These are phyloP conservation scores for Rhinophrynus dorsalis DNA, from an alignment of 2,797 vertebrate genomes.

Conservation along the genomic window DNA sequence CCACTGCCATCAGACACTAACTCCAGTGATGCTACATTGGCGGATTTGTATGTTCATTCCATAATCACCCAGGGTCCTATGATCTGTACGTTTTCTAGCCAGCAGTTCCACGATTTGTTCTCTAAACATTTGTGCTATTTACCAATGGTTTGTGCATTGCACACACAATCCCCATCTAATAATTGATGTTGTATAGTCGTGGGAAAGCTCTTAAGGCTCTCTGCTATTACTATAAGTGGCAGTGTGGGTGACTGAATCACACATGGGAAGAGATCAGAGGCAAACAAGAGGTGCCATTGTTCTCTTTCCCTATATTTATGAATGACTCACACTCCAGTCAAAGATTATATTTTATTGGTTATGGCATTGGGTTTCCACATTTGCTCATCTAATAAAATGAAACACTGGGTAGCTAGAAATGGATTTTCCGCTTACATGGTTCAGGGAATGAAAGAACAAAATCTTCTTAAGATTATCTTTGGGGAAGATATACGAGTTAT, in stretches of 20 bases:
- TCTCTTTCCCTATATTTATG: constrained; percentile 68
- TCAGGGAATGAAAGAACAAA: constrained; percentile 17
- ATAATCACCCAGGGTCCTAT: too few relatives aligned
- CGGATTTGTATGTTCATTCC: too few relatives aligned
- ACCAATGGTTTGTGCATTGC: too few relatives aligned
- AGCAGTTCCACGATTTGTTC: too few relatives aligned
- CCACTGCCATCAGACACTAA: too few relatives aligned
- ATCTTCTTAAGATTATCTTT: constrained; percentile 11
- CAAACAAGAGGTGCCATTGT: constrained; percentile 74
- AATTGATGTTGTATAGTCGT: constrained; percentile 17
- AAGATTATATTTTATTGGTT: constrained; percentile 73
- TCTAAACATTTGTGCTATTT: too few relatives aligned
- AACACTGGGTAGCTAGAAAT: constrained; percentile 56
- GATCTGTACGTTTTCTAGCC: too few relatives aligned
- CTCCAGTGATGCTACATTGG: too few relatives aligned
- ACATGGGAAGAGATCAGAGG: constrained; percentile 69
- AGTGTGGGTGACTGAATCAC: constrained; percentile 48
- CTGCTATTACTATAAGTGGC: constrained; percentile 29
- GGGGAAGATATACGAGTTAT: background rate
- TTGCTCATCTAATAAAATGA: constrained; percentile 78
- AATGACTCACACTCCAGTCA: constrained; percentile 68
- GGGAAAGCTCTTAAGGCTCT: constrained; percentile 15
- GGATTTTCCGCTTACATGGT: constrained; percentile 3
- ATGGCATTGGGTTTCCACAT: constrained; percentile 69
- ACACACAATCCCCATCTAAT: constrained; percentile 19